A percentile compares a stretch with the other conserved stretches of the same genome.
Evolutionary conservation across 2,888 invertebrate species (phyloP).

Genomic region (Hirudinaria manillensis): DNA sequence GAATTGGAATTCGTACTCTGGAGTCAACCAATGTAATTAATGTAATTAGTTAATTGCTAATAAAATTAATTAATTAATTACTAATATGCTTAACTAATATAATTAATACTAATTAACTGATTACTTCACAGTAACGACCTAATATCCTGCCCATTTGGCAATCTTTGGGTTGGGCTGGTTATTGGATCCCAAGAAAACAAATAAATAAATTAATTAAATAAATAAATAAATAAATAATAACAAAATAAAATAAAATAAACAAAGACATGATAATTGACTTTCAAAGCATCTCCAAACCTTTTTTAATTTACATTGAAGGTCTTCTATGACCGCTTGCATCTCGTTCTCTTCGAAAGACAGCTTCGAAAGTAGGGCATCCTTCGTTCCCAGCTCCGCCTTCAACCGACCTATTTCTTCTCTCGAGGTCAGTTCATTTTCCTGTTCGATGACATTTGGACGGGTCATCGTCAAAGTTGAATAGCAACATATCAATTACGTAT

Average conservation of each 20-base stretch:
- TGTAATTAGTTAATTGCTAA: too few relatives aligned
- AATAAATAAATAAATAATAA: not conserved
- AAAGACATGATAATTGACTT: not conserved
- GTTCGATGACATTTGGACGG: constrained; percentile 26
- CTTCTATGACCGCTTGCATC: constrained; percentile 35
- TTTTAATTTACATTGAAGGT: constrained; percentile 30
- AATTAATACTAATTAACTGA: too few relatives aligned
- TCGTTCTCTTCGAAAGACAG: constrained; percentile 45
- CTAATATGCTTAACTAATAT: too few relatives aligned
- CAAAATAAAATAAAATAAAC: not conserved
- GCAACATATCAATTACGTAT: not conserved
- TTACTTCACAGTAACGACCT: too few relatives aligned
- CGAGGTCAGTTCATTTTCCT: constrained; percentile 49
- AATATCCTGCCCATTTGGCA: not conserved
- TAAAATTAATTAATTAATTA: too few relatives aligned
- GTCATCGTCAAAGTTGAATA: too few relatives aligned
- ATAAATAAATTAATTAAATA: too few relatives aligned
- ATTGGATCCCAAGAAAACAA: too few relatives aligned
- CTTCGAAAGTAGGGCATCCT: constrained; percentile 48
- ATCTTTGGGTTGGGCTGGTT: not conserved
- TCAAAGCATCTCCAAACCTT: constrained; percentile 32
- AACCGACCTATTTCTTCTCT: constrained; percentile 50
- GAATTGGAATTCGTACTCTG: too few relatives aligned
- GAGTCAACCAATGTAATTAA: too few relatives aligned
- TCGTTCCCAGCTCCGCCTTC: constrained; percentile 46